Conservation (phyloP, 2,888 invertebrate genomes). For the Drosophila tripunctata region DNA sequence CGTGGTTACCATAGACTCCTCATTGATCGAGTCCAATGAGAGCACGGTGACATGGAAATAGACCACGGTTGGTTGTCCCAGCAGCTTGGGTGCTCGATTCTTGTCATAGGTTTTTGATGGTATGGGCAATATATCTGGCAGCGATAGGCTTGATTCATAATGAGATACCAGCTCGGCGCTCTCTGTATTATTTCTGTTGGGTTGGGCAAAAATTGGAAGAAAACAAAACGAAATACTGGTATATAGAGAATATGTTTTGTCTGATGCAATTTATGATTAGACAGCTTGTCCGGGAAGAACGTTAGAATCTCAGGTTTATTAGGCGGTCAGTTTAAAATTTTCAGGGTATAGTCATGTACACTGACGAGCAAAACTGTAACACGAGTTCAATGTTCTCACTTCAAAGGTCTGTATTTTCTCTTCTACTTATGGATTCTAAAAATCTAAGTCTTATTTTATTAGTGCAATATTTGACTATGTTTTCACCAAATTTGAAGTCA, state of each 20-base stretch:
- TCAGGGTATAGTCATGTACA: too few species aligned
- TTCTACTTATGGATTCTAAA: too few species aligned
- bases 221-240: background rate
- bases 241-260: constrained; percentile 28
- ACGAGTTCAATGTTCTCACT: too few species aligned
- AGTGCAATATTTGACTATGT: too few species aligned
- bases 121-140: constrained; percentile 93
- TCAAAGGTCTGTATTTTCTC: too few species aligned
- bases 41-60: constrained; percentile 96
- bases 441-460: too few species aligned
- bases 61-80: constrained; percentile 94
- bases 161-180: constrained; percentile 84
- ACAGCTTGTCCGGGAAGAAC: constrained; percentile 31
- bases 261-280: constrained; percentile 60
- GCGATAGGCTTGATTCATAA: constrained; percentile 88
- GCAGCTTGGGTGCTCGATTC: constrained; percentile 93
- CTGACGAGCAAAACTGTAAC: too few species aligned
- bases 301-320: too few species aligned
- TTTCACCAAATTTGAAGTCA: too few species aligned
- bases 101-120: constrained; percentile 95
- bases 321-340: too few species aligned
- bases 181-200: constrained; percentile 81
- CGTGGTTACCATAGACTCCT: constrained; percentile 91
- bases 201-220: background rate
- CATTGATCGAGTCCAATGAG: constrained; percentile 96